phyloP scores from a whole-genome alignment of 2,888 invertebrate genomes.

The Boloria selene region DNA sequence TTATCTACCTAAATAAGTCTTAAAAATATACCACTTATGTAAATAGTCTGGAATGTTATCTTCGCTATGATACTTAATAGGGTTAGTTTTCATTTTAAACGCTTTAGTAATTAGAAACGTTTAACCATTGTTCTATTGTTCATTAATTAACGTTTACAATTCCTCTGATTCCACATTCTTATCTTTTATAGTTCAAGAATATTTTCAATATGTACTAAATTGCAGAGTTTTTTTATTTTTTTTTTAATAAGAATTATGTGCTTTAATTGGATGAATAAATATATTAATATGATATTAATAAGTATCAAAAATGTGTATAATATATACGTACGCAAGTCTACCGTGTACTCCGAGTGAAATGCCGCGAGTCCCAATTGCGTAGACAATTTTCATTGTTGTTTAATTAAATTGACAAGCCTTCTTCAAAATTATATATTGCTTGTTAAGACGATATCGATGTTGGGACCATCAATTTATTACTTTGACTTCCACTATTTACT shows the following conservation, averaged over 20 bases:
- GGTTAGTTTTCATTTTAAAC: constrained; percentile 7
- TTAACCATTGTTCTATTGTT: constrained; percentile 27
- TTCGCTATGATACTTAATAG: not conserved
- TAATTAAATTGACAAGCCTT: constrained; percentile 42
- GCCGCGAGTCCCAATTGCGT: constrained; percentile 7
- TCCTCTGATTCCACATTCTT: not conserved
- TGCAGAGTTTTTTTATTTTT: too few relatives aligned
- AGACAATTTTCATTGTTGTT: constrained; percentile 41
- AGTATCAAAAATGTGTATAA: not conserved
- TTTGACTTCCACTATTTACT: constrained; percentile 1
- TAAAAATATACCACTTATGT: not conserved
- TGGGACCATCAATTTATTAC: constrained; percentile 10
- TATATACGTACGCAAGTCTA: constrained; percentile 7
- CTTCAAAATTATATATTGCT: constrained; percentile 23
- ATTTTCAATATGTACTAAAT: not conserved
- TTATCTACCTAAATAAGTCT: too few relatives aligned
- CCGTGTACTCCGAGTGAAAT: constrained; percentile 2
- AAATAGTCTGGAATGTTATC: not conserved
- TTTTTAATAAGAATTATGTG: too few relatives aligned
- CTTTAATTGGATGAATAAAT: too few relatives aligned
- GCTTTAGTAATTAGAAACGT: constrained; percentile 23
- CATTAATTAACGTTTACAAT: constrained; percentile 6
- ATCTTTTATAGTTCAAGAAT: not conserved
- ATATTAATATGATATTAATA: not conserved
- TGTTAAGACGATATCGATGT: constrained; percentile 13